Conservation (phyloP, 2,797 vertebrate genomes). For the Lepilemur septentrionalis region DNA sequence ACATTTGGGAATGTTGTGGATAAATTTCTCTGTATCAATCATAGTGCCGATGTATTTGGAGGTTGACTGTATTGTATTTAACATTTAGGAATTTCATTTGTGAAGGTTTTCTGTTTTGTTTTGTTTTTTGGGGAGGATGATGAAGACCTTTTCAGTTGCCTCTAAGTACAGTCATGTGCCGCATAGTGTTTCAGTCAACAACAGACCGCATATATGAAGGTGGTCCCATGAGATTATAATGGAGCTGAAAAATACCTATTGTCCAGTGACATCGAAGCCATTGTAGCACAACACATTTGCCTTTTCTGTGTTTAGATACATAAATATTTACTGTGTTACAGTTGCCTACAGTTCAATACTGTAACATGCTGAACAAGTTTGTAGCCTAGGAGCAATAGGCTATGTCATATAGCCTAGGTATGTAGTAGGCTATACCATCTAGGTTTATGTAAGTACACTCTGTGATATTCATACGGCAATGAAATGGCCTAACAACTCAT, state of each 20-base stretch:
- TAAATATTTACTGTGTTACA: not conserved
- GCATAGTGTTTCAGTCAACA: not conserved
- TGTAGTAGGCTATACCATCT: not conserved
- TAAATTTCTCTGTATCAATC: slow-evolving; percentile 62
- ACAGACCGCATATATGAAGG: not conserved
- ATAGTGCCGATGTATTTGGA: slow-evolving; percentile 59
- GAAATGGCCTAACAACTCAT: not conserved
- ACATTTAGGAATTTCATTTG: slow-evolving; percentile 75
- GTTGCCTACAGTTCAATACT: not conserved
- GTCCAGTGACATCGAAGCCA: not conserved
- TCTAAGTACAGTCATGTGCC: slow-evolving; percentile 43
- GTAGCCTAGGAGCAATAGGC: not conserved
- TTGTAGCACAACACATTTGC: not conserved
- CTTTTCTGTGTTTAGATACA: not conserved
- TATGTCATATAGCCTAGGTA: not conserved
- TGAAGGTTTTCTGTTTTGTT: slow-evolving; percentile 62
- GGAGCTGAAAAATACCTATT: not conserved
- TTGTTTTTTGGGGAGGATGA: not conserved
- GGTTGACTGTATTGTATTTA: slow-evolving; percentile 69
- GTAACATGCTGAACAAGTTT: not conserved
- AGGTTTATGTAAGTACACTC: not conserved
- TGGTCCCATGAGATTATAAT: not conserved
- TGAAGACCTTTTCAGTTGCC: slow-evolving; percentile 64
- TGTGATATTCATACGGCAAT: not conserved
- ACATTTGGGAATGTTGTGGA: slow-evolving; percentile 61